Conservation (phyloP, 2,888 invertebrate species). For the Sabellastarte sp. region DNA sequence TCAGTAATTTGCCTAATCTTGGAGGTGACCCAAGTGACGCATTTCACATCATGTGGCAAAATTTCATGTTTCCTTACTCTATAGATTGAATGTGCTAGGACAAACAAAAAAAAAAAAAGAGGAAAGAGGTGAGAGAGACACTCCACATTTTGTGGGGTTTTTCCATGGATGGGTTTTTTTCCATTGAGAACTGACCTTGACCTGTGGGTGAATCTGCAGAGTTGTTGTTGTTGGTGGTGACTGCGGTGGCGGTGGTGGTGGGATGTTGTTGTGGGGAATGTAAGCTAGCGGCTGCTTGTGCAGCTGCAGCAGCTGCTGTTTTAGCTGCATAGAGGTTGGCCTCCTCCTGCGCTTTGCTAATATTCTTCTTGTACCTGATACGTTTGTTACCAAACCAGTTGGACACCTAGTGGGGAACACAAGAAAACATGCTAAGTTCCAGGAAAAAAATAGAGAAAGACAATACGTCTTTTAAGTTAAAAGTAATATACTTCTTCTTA, state of each 20-base stretch:
- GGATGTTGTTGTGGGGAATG: slow-evolving; percentile 7
- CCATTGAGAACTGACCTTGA: background rate
- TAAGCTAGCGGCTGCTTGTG: slow-evolving; percentile 5
- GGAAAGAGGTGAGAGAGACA: background rate
- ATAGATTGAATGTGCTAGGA: too few species aligned
- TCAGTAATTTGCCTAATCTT: too few species aligned
- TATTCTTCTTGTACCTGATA: slow-evolving; percentile 99
- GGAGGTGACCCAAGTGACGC: too few species aligned
- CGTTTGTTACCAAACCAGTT: slow-evolving; percentile 99
- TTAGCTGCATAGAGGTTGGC: slow-evolving; percentile 98
- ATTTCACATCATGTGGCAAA: too few species aligned
- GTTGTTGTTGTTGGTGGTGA: background rate
- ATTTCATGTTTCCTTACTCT: too few species aligned
- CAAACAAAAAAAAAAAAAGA: background rate
- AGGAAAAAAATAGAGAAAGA: too few species aligned
- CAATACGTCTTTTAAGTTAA: too few species aligned
- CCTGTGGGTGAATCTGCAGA: background rate
- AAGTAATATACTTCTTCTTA: too few species aligned
- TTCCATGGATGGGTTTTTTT: too few species aligned
- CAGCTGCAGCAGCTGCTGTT: slow-evolving; percentile 58
- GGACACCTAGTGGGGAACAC: slow-evolving; percentile 71
- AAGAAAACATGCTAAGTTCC: background rate
- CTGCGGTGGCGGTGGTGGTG: background rate
- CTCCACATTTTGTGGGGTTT: background rate
- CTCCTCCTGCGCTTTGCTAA: slow-evolving; percentile 99